phyloP scores from a whole-genome alignment of 2,797 vertebrate genomes.

The Champsocephalus gunnari region DNA sequence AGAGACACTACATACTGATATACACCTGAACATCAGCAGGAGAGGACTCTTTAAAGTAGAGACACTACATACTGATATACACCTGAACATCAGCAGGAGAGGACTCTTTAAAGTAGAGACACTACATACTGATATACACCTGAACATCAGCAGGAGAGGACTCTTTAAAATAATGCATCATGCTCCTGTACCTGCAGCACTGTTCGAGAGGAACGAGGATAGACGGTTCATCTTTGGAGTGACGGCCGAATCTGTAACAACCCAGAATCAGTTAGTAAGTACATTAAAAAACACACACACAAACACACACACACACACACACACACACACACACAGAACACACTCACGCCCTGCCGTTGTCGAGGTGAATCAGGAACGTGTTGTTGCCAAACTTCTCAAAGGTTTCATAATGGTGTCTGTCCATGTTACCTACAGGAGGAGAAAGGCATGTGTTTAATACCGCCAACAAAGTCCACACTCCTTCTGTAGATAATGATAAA shows the following conservation, averaged over 20 bases:
- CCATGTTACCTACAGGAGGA: slow-evolving; percentile 92
- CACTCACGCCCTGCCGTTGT: slow-evolving; percentile 94
- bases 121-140: too few species aligned
- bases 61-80: too few species aligned
- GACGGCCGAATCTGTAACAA: slow-evolving; percentile 90
- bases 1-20: too few species aligned
- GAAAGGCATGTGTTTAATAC: background rate
- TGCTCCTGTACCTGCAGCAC: slow-evolving; percentile 90
- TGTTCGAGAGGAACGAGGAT: slow-evolving; percentile 92
- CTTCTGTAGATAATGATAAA: too few species aligned
- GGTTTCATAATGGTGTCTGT: slow-evolving; percentile 96
- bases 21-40: too few species aligned
- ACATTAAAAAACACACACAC: background rate
- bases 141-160: too few species aligned
- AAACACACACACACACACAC: background rate
- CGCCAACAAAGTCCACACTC: background rate
- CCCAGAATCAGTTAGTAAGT: background rate
- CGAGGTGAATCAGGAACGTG: slow-evolving; percentile 93
- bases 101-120: too few species aligned
- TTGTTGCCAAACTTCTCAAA: slow-evolving; percentile 96
- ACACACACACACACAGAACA: background rate
- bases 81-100: too few species aligned
- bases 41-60: too few species aligned
- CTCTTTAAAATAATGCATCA: background rate
- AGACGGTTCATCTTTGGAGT: slow-evolving; percentile 94